Evolutionary conservation across 2,113 vertebrate species (phyloP).

Genomic region (Zeus faber): DNA sequence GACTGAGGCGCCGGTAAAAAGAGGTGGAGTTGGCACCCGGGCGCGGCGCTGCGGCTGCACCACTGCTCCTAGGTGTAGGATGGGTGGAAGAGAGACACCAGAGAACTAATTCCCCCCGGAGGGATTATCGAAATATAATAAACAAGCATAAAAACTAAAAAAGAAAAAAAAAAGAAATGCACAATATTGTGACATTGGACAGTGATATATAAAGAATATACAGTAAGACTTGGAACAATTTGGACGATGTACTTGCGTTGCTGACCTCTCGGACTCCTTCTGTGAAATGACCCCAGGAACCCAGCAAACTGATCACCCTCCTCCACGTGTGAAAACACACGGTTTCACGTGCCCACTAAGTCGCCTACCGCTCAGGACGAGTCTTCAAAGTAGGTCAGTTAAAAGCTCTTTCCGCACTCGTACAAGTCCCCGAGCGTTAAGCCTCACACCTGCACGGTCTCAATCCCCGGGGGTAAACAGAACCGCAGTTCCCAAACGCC

Average conservation of each 20-base stretch:
- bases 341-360: conserved; percentile 16
- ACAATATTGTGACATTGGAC: not conserved
- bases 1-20: too few species aligned
- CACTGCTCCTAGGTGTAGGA: too few species aligned
- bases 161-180: too few species aligned
- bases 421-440: conserved; percentile 58
- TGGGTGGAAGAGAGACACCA: too few species aligned
- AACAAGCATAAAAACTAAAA: too few species aligned
- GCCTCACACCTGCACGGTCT: conserved; percentile 56
- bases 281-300: conserved; percentile 23
- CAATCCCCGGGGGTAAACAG: conserved; percentile 53
- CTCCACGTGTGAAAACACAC: conserved; percentile 39
- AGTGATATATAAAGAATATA: too few species aligned
- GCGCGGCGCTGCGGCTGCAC: too few species aligned
- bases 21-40: too few species aligned
- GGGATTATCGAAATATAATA: too few species aligned
- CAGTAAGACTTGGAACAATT: too few species aligned
- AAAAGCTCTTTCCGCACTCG: conserved; percentile 54
- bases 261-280: conserved; percentile 6
- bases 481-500: conserved; percentile 43
- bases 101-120: too few species aligned
- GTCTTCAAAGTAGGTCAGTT: conserved; percentile 54
- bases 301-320: conserved; percentile 42
- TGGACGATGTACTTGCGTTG: too few species aligned
- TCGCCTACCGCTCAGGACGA: not conserved